Evolutionary conservation across 2,797 vertebrate genomes (phyloP).

Genomic region (Gymnopithys bicolor): DNA sequence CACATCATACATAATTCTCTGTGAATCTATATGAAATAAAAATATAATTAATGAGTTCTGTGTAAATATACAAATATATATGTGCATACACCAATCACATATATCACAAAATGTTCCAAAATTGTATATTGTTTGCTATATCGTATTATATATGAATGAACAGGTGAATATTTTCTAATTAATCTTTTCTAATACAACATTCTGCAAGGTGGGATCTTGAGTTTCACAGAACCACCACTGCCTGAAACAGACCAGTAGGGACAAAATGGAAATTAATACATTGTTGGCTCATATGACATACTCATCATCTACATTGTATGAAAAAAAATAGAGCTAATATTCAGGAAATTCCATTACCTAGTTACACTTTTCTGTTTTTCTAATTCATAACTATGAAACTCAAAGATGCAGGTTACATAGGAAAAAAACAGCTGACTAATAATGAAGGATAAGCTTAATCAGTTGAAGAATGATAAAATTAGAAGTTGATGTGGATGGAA

Average conservation of each 20-base stretch:
- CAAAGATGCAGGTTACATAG: not conserved
- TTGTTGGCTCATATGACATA: not conserved
- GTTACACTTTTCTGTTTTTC: not conserved
- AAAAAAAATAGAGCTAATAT: not conserved
- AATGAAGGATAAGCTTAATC: not conserved
- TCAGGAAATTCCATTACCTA: not conserved
- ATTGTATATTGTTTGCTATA: not conserved
- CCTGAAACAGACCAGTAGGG: not conserved
- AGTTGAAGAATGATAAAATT: conserved; percentile 11
- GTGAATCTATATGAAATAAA: not conserved
- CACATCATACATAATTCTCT: not conserved
- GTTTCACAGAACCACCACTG: not conserved
- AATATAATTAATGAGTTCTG: not conserved
- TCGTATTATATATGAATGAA: not conserved
- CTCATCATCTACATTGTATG: not conserved
- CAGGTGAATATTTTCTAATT: not conserved
- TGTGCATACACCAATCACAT: not conserved
- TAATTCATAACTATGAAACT: not conserved
- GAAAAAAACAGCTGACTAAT: not conserved
- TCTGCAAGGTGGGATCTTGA: not conserved
- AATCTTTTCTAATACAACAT: not conserved
- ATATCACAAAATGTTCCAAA: not conserved
- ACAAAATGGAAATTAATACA: not conserved
- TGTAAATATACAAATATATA: not conserved
- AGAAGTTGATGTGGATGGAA: conserved; percentile 1